Percentiles rank a stretch among this genome's conserved stretches.
Conservation (phyloP, 1,140 invertebrate genomes). For the Sesamia nonagrioides region DNA sequence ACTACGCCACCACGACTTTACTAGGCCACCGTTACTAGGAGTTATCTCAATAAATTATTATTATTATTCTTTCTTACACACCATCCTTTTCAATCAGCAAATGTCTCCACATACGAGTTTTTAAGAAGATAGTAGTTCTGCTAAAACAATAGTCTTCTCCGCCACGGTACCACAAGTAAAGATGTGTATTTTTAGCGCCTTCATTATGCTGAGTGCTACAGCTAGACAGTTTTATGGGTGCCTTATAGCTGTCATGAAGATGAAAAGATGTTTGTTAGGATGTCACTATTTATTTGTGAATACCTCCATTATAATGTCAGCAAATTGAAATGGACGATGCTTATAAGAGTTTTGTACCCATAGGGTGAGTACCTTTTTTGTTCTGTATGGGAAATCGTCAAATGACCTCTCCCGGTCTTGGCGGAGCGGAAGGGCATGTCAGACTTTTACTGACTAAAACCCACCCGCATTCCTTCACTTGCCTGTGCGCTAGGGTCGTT, state of each 20-base stretch:
- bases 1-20: too few relatives aligned
- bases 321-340: background rate
- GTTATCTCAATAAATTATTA: too few relatives aligned
- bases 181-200: constrained; percentile 26
- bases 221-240: constrained; percentile 12
- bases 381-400: too few relatives aligned
- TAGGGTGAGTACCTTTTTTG: too few relatives aligned
- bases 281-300: background rate
- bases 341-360: too few relatives aligned
- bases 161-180: background rate
- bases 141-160: constrained; percentile 6
- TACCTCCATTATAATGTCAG: background rate
- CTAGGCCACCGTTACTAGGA: too few relatives aligned
- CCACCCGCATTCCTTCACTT: too few relatives aligned
- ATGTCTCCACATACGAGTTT: constrained; percentile 6
- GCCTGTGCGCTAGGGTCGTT: too few relatives aligned
- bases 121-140: constrained; percentile 28
- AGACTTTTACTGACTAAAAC: too few relatives aligned
- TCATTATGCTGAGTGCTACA: constrained; percentile 33
- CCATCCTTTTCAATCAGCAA: constrained; percentile 8
- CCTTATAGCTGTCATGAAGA: constrained; percentile 1
- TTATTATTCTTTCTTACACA: background rate
- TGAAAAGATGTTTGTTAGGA: background rate
- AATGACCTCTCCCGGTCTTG: too few relatives aligned
- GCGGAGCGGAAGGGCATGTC: too few relatives aligned